phyloP scores from a whole-genome alignment of 1,140 invertebrate species.

The Chrysoperla carnea region DNA sequence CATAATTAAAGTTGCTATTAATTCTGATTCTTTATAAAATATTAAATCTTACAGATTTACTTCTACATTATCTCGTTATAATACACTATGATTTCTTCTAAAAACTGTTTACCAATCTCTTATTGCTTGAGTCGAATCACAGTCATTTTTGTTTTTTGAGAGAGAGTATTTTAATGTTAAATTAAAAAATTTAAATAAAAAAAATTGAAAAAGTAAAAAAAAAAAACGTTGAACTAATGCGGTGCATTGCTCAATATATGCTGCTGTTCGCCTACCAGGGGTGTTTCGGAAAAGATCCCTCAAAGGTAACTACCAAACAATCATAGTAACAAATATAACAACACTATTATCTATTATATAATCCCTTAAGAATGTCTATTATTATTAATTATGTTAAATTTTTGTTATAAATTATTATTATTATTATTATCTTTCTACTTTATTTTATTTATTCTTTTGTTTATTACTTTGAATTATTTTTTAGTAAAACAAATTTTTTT shows the following conservation, averaged over 20 bases:
- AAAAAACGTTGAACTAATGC: constrained; percentile 25
- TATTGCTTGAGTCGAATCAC: no score
- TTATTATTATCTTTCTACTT: constrained; percentile 8
- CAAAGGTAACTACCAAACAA: constrained; percentile 51
- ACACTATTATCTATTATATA: constrained; percentile 16
- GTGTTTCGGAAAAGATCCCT: constrained; percentile 86
- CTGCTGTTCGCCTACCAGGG: constrained; percentile 32
- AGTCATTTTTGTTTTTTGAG: neutral
- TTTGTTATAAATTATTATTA: constrained; percentile 8
- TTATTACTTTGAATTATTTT: neutral
- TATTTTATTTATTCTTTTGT: neutral
- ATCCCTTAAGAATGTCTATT: constrained; percentile 23
- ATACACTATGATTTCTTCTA: no score
- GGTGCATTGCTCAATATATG: constrained; percentile 27
- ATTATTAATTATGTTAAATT: constrained; percentile 6
- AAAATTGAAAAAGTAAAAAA: neutral
- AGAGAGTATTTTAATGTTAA: neutral
- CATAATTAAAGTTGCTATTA: no score
- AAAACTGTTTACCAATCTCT: no score
- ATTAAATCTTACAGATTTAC: no score
- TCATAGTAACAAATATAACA: constrained; percentile 3
- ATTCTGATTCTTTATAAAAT: no score
- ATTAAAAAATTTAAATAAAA: no score
- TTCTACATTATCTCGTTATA: no score
- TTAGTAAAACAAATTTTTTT: no score